Conservation (phyloP, 2,113 vertebrate genomes). For the Oreochromis spilurus region DNA sequence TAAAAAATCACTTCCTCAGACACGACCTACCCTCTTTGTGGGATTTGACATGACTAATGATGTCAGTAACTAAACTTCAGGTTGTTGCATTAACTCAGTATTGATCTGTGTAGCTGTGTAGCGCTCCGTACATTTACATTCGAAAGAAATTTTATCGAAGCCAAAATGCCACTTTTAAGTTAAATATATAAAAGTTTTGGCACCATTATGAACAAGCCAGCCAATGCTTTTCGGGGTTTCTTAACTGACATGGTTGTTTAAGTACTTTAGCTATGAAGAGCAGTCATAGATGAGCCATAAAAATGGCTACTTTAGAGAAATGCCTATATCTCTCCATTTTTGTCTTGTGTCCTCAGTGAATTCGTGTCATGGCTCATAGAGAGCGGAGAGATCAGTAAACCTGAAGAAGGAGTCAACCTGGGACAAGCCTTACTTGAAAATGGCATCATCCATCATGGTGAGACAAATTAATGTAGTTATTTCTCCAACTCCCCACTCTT, state of each 20-base stretch:
- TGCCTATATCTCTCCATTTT: neutral
- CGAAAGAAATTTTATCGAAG: neutral
- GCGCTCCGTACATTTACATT: accelerated
- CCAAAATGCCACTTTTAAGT: neutral
- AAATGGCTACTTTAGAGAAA: neutral
- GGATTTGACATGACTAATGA: neutral
- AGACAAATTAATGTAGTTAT: conserved; percentile 42
- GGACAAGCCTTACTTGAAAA: conserved; percentile 96
- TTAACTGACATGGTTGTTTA: neutral
- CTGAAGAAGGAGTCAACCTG: conserved; percentile 94
- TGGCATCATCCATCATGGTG: conserved; percentile 97
- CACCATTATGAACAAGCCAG: neutral
- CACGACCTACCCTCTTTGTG: neutral
- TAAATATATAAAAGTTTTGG: neutral
- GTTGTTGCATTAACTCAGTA: neutral
- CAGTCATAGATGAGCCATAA: neutral
- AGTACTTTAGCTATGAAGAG: neutral
- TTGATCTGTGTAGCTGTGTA: neutral
- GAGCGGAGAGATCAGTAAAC: conserved; percentile 94
- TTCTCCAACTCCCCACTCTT: neutral
- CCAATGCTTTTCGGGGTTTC: neutral
- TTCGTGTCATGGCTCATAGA: conserved; percentile 96
- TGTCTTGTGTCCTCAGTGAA: conserved; percentile 77
- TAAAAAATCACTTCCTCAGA: neutral
- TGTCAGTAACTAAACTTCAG: neutral